A percentile compares a stretch with the other conserved stretches of the same genome.
Conservation (phyloP, 1,140 invertebrate genomes). For the Drosophila lini region DNA sequence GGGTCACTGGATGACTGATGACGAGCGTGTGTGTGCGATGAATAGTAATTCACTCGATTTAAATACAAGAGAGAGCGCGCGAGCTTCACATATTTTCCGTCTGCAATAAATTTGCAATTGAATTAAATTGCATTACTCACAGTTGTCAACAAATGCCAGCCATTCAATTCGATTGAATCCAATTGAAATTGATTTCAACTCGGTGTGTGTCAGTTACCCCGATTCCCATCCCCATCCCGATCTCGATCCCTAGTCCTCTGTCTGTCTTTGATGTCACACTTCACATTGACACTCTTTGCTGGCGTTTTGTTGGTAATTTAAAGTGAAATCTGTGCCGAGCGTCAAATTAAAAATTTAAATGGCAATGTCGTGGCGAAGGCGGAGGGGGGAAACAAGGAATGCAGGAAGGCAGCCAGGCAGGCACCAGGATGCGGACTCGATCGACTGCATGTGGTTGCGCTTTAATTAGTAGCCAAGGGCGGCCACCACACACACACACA, state of each 20-base stretch:
- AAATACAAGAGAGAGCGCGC: slow-evolving; percentile 53
- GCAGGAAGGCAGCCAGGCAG: slow-evolving; percentile 3
- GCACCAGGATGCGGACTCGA: slow-evolving; percentile 35
- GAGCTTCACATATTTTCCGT: slow-evolving; percentile 35
- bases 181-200: slow-evolving; percentile 79
- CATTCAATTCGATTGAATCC: slow-evolving; percentile 79
- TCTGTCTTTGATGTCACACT: slow-evolving; percentile 68
- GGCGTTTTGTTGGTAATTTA: slow-evolving; percentile 47
- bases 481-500: slow-evolving; percentile 3
- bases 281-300: slow-evolving; percentile 57
- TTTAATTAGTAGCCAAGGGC: slow-evolving; percentile 60
- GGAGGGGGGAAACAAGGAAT: not conserved
- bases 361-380: not conserved
- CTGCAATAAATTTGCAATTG: slow-evolving; percentile 78
- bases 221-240: not conserved
- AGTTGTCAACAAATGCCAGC: slow-evolving; percentile 79
- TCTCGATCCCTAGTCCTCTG: not conserved
- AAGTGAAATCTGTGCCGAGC: slow-evolving; percentile 51
- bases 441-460: slow-evolving; percentile 54
- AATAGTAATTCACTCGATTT: slow-evolving; percentile 71
- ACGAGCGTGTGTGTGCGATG: slow-evolving; percentile 61
- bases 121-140: slow-evolving; percentile 82
- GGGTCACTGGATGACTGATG: slow-evolving; percentile 21
- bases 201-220: slow-evolving; percentile 15
- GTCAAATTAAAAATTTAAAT: slow-evolving; percentile 64